Evolutionary conservation across 35 echinoderm and acorn worm species (phyloP), one percentile per base, ranked within the genome.

Genomic region (Lytechinus variegatus): DNA sequence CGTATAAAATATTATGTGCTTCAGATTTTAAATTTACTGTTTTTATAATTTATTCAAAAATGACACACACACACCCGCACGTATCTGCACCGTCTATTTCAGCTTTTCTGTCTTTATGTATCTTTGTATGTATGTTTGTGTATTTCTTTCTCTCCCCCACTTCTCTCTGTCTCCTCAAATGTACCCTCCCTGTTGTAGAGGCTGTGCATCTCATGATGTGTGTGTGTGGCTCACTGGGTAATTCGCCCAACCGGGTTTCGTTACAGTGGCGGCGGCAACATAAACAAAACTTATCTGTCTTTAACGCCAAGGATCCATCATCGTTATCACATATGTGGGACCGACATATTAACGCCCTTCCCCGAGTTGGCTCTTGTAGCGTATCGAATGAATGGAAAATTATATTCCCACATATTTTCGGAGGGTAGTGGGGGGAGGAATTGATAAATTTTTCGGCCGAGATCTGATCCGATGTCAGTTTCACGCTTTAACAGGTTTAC

Each of bases 201-300:
- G 88, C 52, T 54, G 5, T 54, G 88, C 88, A 54, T 19, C 27
- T 28, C 88, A 21, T 90, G 10, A 90, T 89, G 24, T 88, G 88
- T 90, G 88, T 90, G 88, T 90, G 88, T 90, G 88, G 88, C 88
- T 90, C 88, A 52, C 29, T 52, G 29, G 11, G 88, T 90, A 90
- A 90, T 90, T 90, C 88, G n/a, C 29, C 28, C 28, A 90, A 90
- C 52, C 88, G 92, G 92, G 27, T 93, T 93, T 93, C 54, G 92
- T 93, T 93, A 93, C 92, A 93, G 53, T 93, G 92, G 52, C 55
- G 92, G 92, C 92, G 92, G 92, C 92, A 93, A 93, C 92, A 57
- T 55, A 93, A 93, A 93, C 92, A 93, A 93, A 93, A 93, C 92
- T 56, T 93, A 93, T 93, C 92, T 93, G 92, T 93, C 92, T 93